phyloP scores from a whole-genome alignment of 2,113 vertebrate genomes.

The Candoia aspera region DNA sequence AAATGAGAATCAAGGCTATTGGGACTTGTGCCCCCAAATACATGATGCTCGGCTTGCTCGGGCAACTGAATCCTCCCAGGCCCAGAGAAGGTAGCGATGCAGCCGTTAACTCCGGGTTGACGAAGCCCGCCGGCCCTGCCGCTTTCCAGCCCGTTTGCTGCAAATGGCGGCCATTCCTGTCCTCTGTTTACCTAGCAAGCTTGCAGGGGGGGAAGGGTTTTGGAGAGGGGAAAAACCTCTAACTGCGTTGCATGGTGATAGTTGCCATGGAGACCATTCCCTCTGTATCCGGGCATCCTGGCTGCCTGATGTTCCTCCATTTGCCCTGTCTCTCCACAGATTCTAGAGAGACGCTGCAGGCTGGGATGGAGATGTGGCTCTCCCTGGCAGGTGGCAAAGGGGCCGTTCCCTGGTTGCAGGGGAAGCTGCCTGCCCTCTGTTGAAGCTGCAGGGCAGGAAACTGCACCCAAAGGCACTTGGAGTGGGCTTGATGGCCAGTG shows the following conservation, averaged over 20 bases:
- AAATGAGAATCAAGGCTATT: not conserved
- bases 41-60: not conserved
- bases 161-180: not conserved
- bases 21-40: not conserved
- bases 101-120: too few relatives aligned
- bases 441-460: not conserved
- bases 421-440: not conserved
- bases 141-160: not conserved
- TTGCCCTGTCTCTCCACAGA: not conserved
- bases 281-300: not conserved
- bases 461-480: not conserved
- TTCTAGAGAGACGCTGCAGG: too few relatives aligned
- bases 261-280: slow-evolving; percentile 51
- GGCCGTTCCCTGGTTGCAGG: not conserved
- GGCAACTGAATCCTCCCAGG: not conserved
- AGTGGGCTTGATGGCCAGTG: not conserved
- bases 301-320: not conserved
- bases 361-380: fast-evolving
- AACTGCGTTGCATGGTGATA: slow-evolving; percentile 53
- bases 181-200: slow-evolving; percentile 5
- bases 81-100: not conserved
- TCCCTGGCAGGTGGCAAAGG: not conserved
- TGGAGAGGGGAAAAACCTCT: not conserved
- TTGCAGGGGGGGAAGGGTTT: not conserved
- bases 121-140: not conserved